phyloP scores from a whole-genome alignment of 2,797 vertebrate genomes.

The Nyctalus aviator region DNA sequence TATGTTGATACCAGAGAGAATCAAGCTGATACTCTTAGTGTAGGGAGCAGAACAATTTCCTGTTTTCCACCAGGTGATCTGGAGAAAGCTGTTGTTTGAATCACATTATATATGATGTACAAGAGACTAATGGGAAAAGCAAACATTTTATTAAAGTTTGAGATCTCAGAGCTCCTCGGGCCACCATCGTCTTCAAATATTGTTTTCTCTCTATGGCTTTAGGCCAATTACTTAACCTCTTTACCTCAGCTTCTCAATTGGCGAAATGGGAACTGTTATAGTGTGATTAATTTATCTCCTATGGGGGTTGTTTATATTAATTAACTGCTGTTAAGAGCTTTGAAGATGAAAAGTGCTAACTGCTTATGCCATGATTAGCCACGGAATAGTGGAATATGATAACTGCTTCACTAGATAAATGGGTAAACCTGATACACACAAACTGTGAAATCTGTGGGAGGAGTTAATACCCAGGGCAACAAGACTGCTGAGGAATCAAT shows the following conservation, averaged over 20 bases:
- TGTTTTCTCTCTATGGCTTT: slow-evolving; percentile 70
- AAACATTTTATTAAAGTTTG: slow-evolving; percentile 62
- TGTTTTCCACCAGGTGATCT: neutral
- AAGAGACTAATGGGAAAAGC: neutral
- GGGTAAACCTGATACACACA: slow-evolving; percentile 44
- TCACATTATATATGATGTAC: neutral
- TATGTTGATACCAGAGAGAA: neutral
- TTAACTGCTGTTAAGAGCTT: slow-evolving; percentile 79
- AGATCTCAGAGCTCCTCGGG: neutral
- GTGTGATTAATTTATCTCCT: slow-evolving; percentile 81
- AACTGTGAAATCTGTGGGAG: slow-evolving; percentile 37
- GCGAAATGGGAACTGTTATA: slow-evolving; percentile 73
- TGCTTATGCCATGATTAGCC: slow-evolving; percentile 75
- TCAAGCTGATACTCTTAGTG: neutral
- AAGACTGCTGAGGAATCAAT: neutral
- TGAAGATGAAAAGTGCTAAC: slow-evolving; percentile 77
- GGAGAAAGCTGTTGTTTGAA: slow-evolving; percentile 14
- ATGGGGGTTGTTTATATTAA: slow-evolving; percentile 82
- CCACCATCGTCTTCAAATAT: neutral
- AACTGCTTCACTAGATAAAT: slow-evolving; percentile 62
- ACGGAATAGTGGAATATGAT: slow-evolving; percentile 61
- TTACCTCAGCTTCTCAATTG: slow-evolving; percentile 69
- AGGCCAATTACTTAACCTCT: slow-evolving; percentile 63
- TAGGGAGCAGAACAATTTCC: neutral
- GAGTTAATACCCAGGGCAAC: neutral